Evolutionary conservation across 1,140 invertebrate species (phyloP).

Genomic region (Nixonia krombeini): DNA sequence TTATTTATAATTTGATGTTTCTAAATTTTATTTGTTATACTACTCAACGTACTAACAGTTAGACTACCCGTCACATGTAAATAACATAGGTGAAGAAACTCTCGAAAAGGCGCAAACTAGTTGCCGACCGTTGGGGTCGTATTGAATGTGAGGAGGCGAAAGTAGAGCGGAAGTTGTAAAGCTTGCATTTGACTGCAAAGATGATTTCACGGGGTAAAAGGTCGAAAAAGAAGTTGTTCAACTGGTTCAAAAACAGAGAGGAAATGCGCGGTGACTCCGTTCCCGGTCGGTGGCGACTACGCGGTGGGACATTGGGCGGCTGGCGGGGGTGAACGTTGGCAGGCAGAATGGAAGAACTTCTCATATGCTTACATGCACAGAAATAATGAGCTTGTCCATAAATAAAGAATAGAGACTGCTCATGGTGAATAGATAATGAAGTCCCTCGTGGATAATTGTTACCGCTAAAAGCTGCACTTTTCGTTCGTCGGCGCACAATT

Average conservation of each 20-base stretch:
- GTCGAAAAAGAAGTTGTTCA: slow-evolving; percentile 20
- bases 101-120: no score
- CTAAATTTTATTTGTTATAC: no score
- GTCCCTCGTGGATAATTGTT: slow-evolving; percentile 69
- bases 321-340: slow-evolving; percentile 6
- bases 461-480: slow-evolving; percentile 54
- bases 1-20: no score
- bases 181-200: no score
- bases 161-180: no score
- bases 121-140: no score
- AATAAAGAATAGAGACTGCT: slow-evolving; percentile 68
- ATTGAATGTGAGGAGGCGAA: no score
- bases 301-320: slow-evolving; percentile 32
- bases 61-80: no score
- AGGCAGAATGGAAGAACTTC: slow-evolving; percentile 58
- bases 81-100: no score
- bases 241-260: slow-evolving; percentile 11
- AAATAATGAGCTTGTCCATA: slow-evolving; percentile 72
- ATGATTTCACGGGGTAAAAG: background rate
- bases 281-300: no score
- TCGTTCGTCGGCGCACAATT: no score
- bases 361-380: slow-evolving; percentile 71
- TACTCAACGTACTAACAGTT: no score
- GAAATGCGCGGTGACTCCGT: slow-evolving; percentile 28
- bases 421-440: slow-evolving; percentile 67